A percentile compares a stretch with the other conserved stretches of the same genome.
Evolutionary conservation across 2,113 vertebrate genomes (phyloP).

Genomic region (Noctilio leporinus): DNA sequence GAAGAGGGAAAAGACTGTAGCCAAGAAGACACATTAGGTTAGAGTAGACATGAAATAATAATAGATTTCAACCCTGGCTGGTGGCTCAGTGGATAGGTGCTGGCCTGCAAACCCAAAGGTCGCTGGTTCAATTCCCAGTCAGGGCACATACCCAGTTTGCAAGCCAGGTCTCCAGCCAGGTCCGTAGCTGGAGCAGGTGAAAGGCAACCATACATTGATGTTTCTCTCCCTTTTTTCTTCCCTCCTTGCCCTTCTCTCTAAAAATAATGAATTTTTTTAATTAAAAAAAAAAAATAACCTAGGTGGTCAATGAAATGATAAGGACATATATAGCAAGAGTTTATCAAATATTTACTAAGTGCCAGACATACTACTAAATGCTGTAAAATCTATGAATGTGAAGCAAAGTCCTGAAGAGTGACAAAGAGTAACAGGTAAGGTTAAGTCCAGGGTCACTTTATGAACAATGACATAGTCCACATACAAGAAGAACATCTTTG

Average conservation of each 20-base stretch:
- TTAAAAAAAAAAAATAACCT: too few relatives aligned
- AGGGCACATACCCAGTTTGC: too few relatives aligned
- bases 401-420: background rate
- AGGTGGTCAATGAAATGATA: background rate
- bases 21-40: background rate
- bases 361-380: background rate
- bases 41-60: background rate
- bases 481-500: background rate
- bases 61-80: too few relatives aligned
- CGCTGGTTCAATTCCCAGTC: too few relatives aligned
- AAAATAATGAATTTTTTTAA: too few relatives aligned
- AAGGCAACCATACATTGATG: too few relatives aligned
- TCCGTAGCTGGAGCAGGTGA: too few relatives aligned
- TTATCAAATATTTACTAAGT: background rate
- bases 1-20: background rate
- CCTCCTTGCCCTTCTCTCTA: too few relatives aligned
- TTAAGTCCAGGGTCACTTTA: background rate
- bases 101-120: too few relatives aligned
- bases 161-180: too few relatives aligned
- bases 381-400: background rate
- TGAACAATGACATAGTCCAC: background rate
- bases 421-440: background rate
- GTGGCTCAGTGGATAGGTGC: too few relatives aligned
- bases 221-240: too few relatives aligned
- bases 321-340: background rate